A percentile compares a stretch with the other conserved stretches of the same genome.
These are phyloP conservation scores for Manduca sexta DNA, from an alignment of 1,140 invertebrate species.

Conservation along the genomic window DNA sequence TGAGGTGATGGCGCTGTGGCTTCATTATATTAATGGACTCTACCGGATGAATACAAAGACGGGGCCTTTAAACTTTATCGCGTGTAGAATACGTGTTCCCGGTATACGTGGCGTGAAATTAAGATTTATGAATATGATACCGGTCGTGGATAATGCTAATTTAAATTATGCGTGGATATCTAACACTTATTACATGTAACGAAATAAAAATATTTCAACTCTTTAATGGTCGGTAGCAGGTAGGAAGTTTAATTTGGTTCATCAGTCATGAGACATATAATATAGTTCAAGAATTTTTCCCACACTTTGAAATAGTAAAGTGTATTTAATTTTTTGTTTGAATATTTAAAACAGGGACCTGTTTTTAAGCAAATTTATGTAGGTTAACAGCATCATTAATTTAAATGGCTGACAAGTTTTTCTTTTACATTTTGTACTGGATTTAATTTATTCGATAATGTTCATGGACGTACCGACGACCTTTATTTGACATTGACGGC, in stretches of 20 bases:
- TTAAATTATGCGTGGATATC: constrained; percentile 1
- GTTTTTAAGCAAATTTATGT: neutral
- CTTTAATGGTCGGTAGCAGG: neutral
- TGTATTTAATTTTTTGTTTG: no score
- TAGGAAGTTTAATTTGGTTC: no score
- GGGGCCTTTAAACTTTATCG: constrained; percentile 56
- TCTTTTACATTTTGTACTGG: neutral
- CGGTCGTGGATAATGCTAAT: constrained; percentile 18
- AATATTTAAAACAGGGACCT: neutral
- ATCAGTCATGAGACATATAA: no score
- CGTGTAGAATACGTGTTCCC: constrained; percentile 28
- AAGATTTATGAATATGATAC: constrained; percentile 38
- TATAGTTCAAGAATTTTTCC: no score
- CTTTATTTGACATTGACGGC: constrained; percentile 60
- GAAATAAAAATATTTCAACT: neutral
- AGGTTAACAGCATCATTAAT: neutral
- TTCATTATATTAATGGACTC: constrained; percentile 68
- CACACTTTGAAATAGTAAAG: no score
- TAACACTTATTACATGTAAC: neutral
- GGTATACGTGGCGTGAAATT: constrained; percentile 41
- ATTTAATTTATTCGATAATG: neutral
- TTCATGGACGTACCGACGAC: constrained; percentile 35
- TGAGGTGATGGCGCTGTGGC: constrained; percentile 58
- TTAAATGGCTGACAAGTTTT: neutral
- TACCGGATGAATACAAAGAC: constrained; percentile 64